A percentile compares a stretch with the other conserved stretches of the same genome.
Evolutionary conservation across 2,797 vertebrate species (phyloP).

Genomic region (Serranus cabrilla): DNA sequence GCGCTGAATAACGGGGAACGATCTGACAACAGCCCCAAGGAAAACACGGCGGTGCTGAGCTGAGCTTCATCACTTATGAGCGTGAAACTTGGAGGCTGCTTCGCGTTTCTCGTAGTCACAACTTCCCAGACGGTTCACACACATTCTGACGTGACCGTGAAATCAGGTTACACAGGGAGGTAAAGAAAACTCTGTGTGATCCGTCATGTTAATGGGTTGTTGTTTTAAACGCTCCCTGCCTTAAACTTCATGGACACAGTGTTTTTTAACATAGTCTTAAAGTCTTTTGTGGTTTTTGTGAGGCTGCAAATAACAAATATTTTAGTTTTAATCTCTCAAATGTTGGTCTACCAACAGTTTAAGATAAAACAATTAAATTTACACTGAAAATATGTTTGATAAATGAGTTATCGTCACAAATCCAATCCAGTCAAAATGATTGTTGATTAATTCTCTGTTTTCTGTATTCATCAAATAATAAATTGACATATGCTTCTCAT

Average conservation of each 20-base stretch:
- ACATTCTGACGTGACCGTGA: slow-evolving; percentile 33
- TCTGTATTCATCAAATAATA: too few species aligned
- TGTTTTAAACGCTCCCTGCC: neutral
- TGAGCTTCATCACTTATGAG: neutral
- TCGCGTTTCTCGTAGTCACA: slow-evolving; percentile 23
- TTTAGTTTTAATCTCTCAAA: too few species aligned
- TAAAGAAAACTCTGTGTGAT: slow-evolving; percentile 15
- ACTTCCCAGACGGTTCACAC: slow-evolving; percentile 28
- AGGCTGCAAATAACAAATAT: neutral
- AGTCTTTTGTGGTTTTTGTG: neutral
- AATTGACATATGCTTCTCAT: too few species aligned
- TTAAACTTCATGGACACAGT: neutral
- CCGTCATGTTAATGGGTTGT: neutral
- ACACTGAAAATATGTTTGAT: too few species aligned
- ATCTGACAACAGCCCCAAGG: neutral
- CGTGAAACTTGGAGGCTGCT: slow-evolving; percentile 36
- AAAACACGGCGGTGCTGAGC: slow-evolving; percentile 11
- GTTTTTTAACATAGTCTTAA: neutral
- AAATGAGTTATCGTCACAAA: too few species aligned
- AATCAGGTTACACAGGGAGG: slow-evolving; percentile 37
- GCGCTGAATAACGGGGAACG: slow-evolving; percentile 15
- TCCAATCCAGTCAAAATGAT: too few species aligned
- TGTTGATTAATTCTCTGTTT: too few species aligned
- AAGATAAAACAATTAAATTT: too few species aligned
- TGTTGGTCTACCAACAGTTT: too few species aligned